Evolutionary conservation across 1,140 invertebrate species (phyloP).

Genomic region (Leptinotarsa undecemlineata): DNA sequence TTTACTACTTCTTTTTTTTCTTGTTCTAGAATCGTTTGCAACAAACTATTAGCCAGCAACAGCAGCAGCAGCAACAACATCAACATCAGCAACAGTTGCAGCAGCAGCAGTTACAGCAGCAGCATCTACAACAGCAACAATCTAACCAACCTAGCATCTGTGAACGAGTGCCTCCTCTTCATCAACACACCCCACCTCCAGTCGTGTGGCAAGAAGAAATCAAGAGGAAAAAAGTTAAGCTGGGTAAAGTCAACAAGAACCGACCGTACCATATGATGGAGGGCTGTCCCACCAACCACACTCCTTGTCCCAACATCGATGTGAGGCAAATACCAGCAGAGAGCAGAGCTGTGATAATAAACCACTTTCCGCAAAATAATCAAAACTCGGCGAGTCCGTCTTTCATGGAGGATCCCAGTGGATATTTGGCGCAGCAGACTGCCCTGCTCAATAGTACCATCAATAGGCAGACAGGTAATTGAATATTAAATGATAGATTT

Average conservation of each 20-base stretch:
- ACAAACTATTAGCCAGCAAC: constrained; percentile 34
- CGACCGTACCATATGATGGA: constrained; percentile 55
- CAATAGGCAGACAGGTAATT: constrained; percentile 69
- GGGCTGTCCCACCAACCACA: constrained; percentile 31
- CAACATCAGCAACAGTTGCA: constrained; percentile 42
- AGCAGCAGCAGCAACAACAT: constrained; percentile 25
- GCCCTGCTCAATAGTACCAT: constrained; percentile 82
- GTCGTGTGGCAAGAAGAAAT: constrained; percentile 67
- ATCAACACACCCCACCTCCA: constrained; percentile 67
- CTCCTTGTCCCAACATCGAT: constrained; percentile 62
- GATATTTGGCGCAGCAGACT: constrained; percentile 85
- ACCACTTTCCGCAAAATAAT: constrained; percentile 49
- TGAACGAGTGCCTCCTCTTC: constrained; percentile 72
- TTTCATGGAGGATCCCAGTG: constrained; percentile 87
- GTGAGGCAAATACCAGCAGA: constrained; percentile 55
- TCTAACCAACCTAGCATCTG: constrained; percentile 54
- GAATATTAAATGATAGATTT: not conserved
- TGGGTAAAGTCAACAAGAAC: constrained; percentile 62
- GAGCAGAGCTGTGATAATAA: constrained; percentile 53
- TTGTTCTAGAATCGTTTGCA: constrained; percentile 27
- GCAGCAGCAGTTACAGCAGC: constrained; percentile 31
- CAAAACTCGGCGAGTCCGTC: constrained; percentile 61
- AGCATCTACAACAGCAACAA: constrained; percentile 39
- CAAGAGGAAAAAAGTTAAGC: constrained; percentile 66
- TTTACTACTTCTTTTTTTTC: not conserved